Base-by-base conservation (phyloP, 2,888 invertebrate species). In the Rotaria magnacalcarata region DNA sequence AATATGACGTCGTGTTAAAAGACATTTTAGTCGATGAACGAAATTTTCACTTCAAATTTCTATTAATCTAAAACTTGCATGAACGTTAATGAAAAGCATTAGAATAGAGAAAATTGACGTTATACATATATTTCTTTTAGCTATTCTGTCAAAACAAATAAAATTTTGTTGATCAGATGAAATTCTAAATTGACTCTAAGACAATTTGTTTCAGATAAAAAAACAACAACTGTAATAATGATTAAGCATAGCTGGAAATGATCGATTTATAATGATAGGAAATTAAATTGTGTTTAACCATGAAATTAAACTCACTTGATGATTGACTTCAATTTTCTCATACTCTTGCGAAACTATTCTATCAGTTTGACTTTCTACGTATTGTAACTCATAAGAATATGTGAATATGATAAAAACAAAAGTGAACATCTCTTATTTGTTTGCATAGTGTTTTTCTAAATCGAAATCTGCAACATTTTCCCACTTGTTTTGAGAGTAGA, bases 261-360 rank as follows among this genome's bases (percentile, higher is more conserved):
- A 67, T 67, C 34, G 16, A 34, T 67, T 1, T 16, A 67, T 67
- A 27, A 27, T 27, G 34, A 67, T 67, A 41, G 27, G 34, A 14
- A 19, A 67, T 19, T 7, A 67, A 10, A 2, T 67, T 54, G 5
- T 5, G 4, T 56, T 56, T 24, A 56, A 56, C 6, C 16, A 56
- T 56, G 8, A 56, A 24, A 56, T 56, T 24, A 5, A 56, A 56
- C 56, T 27, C 34, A 67, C 67, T 67, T 67, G 34, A 67, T 67
- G 67, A 67, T 67, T 67, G 67, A 67, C 34, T 67, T 67, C 7
- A 16, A 3, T 67, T 67, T 67, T 67, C 67, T 67, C 67, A 67
- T 34, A 34, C 34, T 67, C 14, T 19, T 67, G 67, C 24, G 5
- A 67, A 34, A 34, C 34, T 19, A 27, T 67, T 67, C 27, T 67